Base-by-base conservation (phyloP, 2,797 vertebrate genomes). In the Microctenopoma stevenorrisi region DNA sequence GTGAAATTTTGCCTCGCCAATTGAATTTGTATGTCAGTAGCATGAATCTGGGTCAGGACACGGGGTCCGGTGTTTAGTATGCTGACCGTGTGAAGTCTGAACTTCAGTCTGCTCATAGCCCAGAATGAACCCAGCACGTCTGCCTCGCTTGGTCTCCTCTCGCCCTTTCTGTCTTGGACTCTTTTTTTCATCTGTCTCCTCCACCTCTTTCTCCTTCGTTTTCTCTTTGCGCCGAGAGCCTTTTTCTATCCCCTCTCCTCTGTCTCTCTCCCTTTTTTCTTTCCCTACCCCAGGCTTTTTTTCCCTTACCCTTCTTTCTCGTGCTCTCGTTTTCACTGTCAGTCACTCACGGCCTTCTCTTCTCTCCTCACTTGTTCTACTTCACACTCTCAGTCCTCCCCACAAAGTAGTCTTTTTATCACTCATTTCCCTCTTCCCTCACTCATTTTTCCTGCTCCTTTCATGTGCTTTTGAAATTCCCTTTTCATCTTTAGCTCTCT, bases 21-120 rank as follows among this genome's bases (percentile, higher is more conserved):
- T 80, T 88, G 85, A 78, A 90, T 93, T 87, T 91, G 86, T 92
- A 84, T 93, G 90, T 92, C 86, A 88, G 73, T 72, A 78, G 86
- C 82, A 85, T 90, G 86, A 91, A 94, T 94, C 85, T 94, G 91
- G 92, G 93, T 94, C 92, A 93, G 90, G 83, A 89, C 79, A 72
- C 72, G 68, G 83, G 83, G 83, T 72, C 78, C 73, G 59, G 85
- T 90, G 86, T 87, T 95, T 93, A 92, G 88, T 92, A 93, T 93
- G 89, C 92, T 74, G 82, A 74, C 90, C 68, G 57, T 90, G 91
- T 89, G 85, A 88, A 89, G 77, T 85, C 89, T 91, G 89, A 87
- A 87, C 84, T 88, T 66, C 9, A 88, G 88, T 86, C 81, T 75
- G 78, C 82, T 87, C 85, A 67, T 89, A 85, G 86, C 91, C 90